Base-by-base conservation (phyloP, 2,888 invertebrate species). In the Nomada flava region DNA sequence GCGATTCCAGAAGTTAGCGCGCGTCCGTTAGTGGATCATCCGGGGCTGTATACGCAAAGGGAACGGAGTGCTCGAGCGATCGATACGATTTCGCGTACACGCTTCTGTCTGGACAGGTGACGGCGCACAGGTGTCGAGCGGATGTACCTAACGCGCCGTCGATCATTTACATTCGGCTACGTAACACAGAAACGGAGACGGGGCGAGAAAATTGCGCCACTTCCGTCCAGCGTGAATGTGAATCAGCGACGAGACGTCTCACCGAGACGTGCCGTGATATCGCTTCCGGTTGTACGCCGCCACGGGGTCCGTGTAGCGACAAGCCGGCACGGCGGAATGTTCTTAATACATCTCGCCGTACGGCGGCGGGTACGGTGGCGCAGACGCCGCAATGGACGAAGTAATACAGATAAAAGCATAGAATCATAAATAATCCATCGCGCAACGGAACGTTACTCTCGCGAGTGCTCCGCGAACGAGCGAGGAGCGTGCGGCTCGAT, bases 351-450 rank as follows among this genome's bases (percentile, higher is more conserved):
- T 53, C 55, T 68, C 36, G 1, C 36, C 36, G 42, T 47, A 13
- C 47, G 63, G 44, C 2, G 36, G 18, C 57, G 57, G 26, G n/a
- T 47, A 50, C 13, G 52, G 15, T 26, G 44, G 57, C 42, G 29
- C 18, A 26, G 60, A 2, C 60, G 55, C n/a, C 44, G 47, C 63
- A 29, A 47, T 15, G 77, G 67, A 71, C 67, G 59, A 60, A 75
- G 82, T 75, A 83, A 83, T 83, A 83, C 83, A 44, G 82, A 82
- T 83, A 83, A 83, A 83, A 83, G 83, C 82, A 78, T 82, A 50
- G 71, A 55, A 77, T 78, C 82, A 62, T 83, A 83, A 83, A 82
- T 83, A 83, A 83, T 82, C 83, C 82, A 82, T 83, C 82, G 83
- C 55, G 72, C 23, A 29, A 60, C 64, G 55, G 44, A 60, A 26